Evolutionary conservation across 2,113 vertebrate species (phyloP).

Genomic region (Pycnonotus jocosus): DNA sequence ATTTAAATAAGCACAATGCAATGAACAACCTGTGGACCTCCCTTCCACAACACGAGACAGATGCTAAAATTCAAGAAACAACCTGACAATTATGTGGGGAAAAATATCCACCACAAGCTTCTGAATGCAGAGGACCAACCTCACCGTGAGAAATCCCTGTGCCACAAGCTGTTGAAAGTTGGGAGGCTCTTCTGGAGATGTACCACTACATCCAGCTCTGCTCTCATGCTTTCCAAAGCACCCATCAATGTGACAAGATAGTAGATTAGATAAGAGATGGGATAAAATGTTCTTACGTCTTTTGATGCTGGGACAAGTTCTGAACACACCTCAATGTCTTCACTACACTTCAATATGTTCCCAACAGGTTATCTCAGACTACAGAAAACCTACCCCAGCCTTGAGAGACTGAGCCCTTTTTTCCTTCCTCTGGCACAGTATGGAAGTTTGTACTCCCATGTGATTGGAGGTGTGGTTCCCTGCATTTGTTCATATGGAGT

Average conservation of each 20-base stretch:
- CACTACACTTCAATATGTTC: background rate
- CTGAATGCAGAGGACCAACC: background rate
- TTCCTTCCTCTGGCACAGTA: background rate
- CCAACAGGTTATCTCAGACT: background rate
- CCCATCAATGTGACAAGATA: accelerated
- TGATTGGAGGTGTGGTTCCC: background rate
- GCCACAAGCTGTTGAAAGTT: background rate
- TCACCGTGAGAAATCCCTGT: background rate
- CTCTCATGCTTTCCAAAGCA: background rate
- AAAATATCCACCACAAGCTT: background rate
- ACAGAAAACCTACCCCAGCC: background rate
- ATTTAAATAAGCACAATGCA: background rate
- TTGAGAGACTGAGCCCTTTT: background rate
- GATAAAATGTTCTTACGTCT: accelerated
- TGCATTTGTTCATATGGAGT: background rate
- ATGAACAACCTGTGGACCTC: background rate
- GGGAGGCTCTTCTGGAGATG: background rate
- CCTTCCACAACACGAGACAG: background rate
- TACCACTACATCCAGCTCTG: background rate
- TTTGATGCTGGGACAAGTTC: background rate
- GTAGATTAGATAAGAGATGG: background rate
- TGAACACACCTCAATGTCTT: background rate
- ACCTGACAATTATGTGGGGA: background rate
- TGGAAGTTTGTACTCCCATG: background rate
- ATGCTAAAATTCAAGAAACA: background rate